Evolutionary conservation across 2,888 invertebrate species (phyloP), one percentile per base, ranked within the genome.

Genomic region (Ornithoptera priamus): DNA sequence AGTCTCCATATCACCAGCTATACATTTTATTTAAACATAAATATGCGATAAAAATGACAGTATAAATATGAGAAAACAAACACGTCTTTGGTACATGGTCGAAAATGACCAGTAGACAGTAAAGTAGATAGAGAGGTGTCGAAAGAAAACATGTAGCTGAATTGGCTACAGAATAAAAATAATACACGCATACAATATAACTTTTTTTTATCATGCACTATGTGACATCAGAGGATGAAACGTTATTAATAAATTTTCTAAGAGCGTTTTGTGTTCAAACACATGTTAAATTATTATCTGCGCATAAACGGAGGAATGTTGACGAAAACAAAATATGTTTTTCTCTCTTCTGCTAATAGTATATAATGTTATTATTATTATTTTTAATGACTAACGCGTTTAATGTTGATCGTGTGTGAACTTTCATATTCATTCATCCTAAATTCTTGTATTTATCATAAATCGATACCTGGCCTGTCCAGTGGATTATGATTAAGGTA

Each of bases 181-280:
- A 63, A 63, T 62, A 42, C 58, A 62, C 8, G 24, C 30, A 22
- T 58, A 66, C 66, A 59, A 70, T 67, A 70, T 67, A 68, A 60
- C 56, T 56, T 53, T 50, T 66, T 50, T 58, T 70, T 70, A 70
- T 70, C 70, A 56, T 42, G 65, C 42, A 60, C 61, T 65, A 42
- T 69, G 65, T 64, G 64, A 70, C 67, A 67, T 70, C 58, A 67
- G 62, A 63, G 63, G 30, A 67, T 59, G 57, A 65, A 62, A 63
- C 42, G 53, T 53, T 66, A 70, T 70, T 70, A 60, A 70, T 67
- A 70, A 60, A 15, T 62, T 63, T 66, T 67, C 70, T 70, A 70
- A 70, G 67, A 66, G 66, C 58, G 66, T 59, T 67, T 59, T 30
- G 30, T 30, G 30, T 30, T 30, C 30, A 61, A 65, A 62, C 56